These are phyloP conservation scores for Cryptoleucopteryx plumbea DNA, from an alignment of 2,113 vertebrate species.

Conservation along the genomic window DNA sequence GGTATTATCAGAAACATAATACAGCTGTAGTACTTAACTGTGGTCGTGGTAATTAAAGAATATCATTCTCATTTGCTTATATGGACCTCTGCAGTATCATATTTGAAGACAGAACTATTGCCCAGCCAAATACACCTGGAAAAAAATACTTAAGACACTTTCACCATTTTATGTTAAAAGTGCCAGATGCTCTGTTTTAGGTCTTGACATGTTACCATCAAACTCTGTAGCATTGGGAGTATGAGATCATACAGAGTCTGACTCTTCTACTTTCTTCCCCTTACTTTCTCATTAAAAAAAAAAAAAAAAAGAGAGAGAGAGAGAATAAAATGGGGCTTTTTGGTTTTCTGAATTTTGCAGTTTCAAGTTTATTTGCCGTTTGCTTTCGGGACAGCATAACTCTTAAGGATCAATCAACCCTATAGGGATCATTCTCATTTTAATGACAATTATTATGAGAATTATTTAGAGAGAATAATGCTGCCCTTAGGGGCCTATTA, in stretches of 20 bases:
- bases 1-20: neutral
- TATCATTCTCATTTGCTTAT: neutral
- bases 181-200: neutral
- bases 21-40: neutral
- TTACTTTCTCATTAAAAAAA: neutral
- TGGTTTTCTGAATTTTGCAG: neutral
- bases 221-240: neutral
- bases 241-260: neutral
- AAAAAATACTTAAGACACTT: neutral
- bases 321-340: neutral
- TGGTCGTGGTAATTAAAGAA: neutral
- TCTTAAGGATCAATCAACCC: neutral
- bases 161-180: no score
- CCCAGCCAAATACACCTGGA: neutral
- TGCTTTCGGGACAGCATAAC: neutral
- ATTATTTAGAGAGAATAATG: neutral
- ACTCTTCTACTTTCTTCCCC: neutral
- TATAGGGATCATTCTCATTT: neutral
- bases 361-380: neutral
- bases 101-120: neutral
- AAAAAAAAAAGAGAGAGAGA: neutral
- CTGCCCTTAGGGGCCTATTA: no score
- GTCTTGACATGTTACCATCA: neutral
- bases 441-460: neutral
- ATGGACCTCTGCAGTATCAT: neutral